Percentiles rank a stretch among this genome's conserved stretches.
Conservation (phyloP, 1,140 invertebrate genomes). For the Calliopsis andreniformis region DNA sequence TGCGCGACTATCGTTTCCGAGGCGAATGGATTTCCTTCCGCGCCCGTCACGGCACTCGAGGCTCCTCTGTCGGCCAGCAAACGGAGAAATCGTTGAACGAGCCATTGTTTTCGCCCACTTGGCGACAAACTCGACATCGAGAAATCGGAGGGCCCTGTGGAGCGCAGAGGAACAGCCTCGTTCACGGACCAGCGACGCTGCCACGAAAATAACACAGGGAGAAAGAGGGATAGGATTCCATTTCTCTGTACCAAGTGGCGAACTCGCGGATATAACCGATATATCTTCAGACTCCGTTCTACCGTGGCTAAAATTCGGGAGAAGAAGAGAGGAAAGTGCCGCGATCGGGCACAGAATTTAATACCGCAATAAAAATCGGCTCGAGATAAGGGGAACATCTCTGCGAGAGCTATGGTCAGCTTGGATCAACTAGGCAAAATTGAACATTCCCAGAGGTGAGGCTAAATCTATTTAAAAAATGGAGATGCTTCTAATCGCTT, state of each 20-base stretch:
- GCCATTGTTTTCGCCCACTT: conserved; percentile 70
- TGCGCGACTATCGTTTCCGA: conserved; percentile 41
- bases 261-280: not conserved
- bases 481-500: not conserved
- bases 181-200: conserved; percentile 46
- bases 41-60: conserved; percentile 18
- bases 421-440: not conserved
- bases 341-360: not conserved
- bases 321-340: not conserved
- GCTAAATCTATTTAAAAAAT: not conserved
- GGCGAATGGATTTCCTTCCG: not conserved
- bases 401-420: not conserved
- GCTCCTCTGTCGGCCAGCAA: conserved; percentile 26
- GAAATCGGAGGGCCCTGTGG: conserved; percentile 45
- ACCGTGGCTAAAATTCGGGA: not conserved
- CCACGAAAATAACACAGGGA: conserved; percentile 44
- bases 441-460: not conserved
- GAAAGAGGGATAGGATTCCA: not conserved
- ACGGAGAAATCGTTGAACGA: conserved; percentile 53
- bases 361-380: not conserved
- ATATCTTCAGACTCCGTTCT: not conserved
- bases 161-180: conserved; percentile 32
- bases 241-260: not conserved
- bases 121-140: conserved; percentile 52
- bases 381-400: not conserved